Conservation (phyloP, 2,797 vertebrate species). For the Selene dorsalis region DNA sequence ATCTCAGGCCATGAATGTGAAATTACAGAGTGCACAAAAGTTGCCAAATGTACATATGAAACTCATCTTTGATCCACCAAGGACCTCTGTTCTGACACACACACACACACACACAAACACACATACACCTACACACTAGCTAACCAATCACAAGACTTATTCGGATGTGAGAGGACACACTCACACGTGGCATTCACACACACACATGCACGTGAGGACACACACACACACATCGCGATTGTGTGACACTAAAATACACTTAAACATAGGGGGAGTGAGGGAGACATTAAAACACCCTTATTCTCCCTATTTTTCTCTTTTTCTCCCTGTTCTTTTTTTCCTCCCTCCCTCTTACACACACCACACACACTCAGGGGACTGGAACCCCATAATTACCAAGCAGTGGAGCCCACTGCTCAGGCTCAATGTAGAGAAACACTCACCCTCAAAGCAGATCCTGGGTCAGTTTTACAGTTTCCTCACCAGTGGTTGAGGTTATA, state of each 20-base stretch:
- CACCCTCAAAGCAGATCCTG: conserved; percentile 41
- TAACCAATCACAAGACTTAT: conserved; percentile 31
- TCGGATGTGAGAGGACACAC: conserved; percentile 29
- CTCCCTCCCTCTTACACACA: conserved; percentile 19
- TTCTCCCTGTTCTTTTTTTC: neutral
- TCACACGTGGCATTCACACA: conserved; percentile 54
- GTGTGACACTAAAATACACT: conserved; percentile 21
- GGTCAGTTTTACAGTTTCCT: conserved; percentile 54
- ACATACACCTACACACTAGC: conserved; percentile 10
- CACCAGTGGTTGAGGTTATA: conserved; percentile 37
- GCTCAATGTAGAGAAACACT: conserved; percentile 42
- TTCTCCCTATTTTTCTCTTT: conserved; percentile 1
- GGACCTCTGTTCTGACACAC: neutral
- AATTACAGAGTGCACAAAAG: conserved; percentile 9
- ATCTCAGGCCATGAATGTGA: neutral
- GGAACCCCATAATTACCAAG: conserved; percentile 75
- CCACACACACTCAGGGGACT: conserved; percentile 40
- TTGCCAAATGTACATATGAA: neutral
- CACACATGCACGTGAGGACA: neutral
- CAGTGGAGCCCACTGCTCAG: conserved; percentile 58
- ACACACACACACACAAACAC: neutral
- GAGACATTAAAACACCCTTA: conserved; percentile 24
- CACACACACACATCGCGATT: neutral
- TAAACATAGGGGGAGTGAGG: conserved; percentile 22
- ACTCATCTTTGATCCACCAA: conserved; percentile 5